Conservation (phyloP, 2,888 invertebrate genomes). For the Drosophila sordidapex region DNA sequence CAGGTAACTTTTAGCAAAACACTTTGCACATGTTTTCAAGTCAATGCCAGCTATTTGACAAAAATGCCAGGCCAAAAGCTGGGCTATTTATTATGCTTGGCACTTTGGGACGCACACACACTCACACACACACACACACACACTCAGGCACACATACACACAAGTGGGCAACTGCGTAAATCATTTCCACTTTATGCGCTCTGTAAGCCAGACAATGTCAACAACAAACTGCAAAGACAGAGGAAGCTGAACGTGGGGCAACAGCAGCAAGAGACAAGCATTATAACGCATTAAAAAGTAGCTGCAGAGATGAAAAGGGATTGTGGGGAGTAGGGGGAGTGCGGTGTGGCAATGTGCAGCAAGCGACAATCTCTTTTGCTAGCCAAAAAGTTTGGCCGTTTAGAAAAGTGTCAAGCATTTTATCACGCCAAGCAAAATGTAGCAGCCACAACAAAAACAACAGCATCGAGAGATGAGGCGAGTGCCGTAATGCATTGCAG, state of each 20-base stretch:
- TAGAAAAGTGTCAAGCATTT: conserved; percentile 80
- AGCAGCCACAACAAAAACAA: conserved; percentile 25
- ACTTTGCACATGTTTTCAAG: conserved; percentile 65
- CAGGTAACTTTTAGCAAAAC: conserved; percentile 65
- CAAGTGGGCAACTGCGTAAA: conserved; percentile 72
- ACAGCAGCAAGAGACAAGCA: conserved; percentile 48
- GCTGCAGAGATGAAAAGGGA: conserved; percentile 24
- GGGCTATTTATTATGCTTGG: conserved; percentile 72
- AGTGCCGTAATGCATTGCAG: conserved; percentile 52
- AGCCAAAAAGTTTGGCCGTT: conserved; percentile 77
- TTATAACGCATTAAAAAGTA: conserved; percentile 74
- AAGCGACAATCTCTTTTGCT: conserved; percentile 63
- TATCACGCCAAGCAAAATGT: conserved; percentile 67
- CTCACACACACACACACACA: conserved; percentile 22
- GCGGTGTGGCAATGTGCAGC: conserved; percentile 8
- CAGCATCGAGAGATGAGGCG: conserved; percentile 15
- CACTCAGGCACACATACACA: conserved; percentile 22
- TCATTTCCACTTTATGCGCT: conserved; percentile 79
- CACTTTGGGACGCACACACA: conserved; percentile 38
- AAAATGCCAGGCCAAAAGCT: conserved; percentile 74
- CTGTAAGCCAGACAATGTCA: conserved; percentile 79
- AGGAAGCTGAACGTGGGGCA: background rate
- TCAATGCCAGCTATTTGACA: conserved; percentile 67
- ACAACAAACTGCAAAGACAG: conserved; percentile 76
- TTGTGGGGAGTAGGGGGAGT: background rate